These are phyloP conservation scores for Onthophagus taurus DNA, from an alignment of 1,140 invertebrate genomes.

Conservation along the genomic window DNA sequence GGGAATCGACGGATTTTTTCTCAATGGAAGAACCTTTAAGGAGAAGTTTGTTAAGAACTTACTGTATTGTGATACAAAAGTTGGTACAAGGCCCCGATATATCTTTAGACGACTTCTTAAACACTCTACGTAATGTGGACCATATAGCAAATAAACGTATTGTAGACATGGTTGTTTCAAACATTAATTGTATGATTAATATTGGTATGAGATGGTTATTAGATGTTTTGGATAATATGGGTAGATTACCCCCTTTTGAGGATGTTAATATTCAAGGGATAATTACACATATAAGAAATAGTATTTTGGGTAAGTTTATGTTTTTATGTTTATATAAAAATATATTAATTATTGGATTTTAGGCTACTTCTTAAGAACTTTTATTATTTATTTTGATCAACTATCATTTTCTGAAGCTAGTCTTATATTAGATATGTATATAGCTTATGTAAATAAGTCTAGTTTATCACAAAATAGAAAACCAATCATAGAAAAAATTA, in stretches of 20 bases:
- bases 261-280: not conserved
- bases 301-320: constrained; percentile 37
- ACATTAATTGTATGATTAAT: constrained; percentile 43
- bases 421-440: constrained; percentile 16
- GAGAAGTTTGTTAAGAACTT: constrained; percentile 39
- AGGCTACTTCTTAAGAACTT: constrained; percentile 69
- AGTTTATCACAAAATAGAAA: constrained; percentile 5
- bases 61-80: constrained; percentile 52
- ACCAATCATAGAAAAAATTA: not conserved
- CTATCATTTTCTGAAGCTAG: constrained; percentile 72
- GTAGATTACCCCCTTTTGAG: constrained; percentile 33
- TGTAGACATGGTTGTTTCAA: constrained; percentile 43
- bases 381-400: constrained; percentile 71
- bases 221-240: constrained; percentile 48
- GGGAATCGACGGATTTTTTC: constrained; percentile 37
- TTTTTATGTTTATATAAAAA: constrained; percentile 36
- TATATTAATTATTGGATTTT: constrained; percentile 34
- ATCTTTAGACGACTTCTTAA: constrained; percentile 46
- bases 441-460: not conserved
- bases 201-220: constrained; percentile 51
- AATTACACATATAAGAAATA: constrained; percentile 36
- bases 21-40: constrained; percentile 14
- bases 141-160: constrained; percentile 43
- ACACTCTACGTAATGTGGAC: constrained; percentile 44
- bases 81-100: constrained; percentile 60